Conservation (phyloP, 2,888 invertebrate genomes). For the Dasysyrphus albostriatus region DNA sequence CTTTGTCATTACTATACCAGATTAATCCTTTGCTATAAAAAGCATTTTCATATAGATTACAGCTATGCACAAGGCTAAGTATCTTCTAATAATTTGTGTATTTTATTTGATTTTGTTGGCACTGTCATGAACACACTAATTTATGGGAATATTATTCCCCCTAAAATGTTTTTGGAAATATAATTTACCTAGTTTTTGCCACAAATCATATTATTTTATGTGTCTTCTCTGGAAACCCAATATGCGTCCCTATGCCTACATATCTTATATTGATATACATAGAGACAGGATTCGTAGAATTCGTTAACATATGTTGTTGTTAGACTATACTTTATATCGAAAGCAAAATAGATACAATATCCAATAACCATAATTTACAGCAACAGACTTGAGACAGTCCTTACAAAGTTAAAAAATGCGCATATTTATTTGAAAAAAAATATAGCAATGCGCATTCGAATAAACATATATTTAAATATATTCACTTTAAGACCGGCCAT, state of each 20-base stretch:
- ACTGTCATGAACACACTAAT: not conserved
- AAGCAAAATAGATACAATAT: not conserved
- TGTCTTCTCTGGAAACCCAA: not conserved
- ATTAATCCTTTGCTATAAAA: too few relatives aligned
- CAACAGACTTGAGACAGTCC: not conserved
- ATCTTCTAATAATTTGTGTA: too few relatives aligned
- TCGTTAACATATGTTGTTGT: not conserved
- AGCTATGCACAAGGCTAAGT: too few relatives aligned
- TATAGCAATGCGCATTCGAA: not conserved
- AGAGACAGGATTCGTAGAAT: too few relatives aligned
- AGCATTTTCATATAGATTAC: too few relatives aligned
- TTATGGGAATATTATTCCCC: not conserved
- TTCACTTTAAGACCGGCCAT: conserved; percentile 3
- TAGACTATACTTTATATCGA: not conserved
- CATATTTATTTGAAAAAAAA: not conserved
- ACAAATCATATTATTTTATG: not conserved
- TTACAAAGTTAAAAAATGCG: conserved; percentile 23
- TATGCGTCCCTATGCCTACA: too few relatives aligned
- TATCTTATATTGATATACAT: not conserved
- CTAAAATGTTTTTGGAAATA: not conserved
- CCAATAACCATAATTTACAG: conserved; percentile 13
- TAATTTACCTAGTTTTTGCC: not conserved
- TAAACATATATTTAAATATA: conserved; percentile 1
- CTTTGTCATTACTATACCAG: too few relatives aligned
- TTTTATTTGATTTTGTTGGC: too few relatives aligned